Percentiles rank a stretch among this genome's conserved stretches.
Evolutionary conservation across 2,797 vertebrate species (phyloP).

Genomic region (Anguilla megastoma): DNA sequence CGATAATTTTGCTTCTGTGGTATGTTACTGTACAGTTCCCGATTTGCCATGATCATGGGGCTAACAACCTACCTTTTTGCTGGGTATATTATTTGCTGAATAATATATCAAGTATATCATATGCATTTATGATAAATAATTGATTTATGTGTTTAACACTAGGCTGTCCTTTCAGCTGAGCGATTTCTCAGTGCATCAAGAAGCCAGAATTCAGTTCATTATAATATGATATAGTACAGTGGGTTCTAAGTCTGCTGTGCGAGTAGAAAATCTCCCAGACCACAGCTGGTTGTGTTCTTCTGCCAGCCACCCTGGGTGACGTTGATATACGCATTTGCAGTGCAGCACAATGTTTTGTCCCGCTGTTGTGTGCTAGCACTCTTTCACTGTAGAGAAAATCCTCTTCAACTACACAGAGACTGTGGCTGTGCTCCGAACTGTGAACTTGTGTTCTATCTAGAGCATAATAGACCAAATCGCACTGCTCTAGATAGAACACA

Average conservation of each 20-base stretch:
- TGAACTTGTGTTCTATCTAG: too few relatives aligned
- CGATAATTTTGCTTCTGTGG: background rate
- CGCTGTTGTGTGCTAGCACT: background rate
- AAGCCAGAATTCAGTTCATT: background rate
- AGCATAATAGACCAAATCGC: too few relatives aligned
- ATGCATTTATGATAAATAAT: background rate
- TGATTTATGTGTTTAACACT: background rate
- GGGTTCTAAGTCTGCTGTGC: background rate
- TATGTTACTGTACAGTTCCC: background rate
- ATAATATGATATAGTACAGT: background rate
- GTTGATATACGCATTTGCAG: background rate
- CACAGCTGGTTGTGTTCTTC: background rate
- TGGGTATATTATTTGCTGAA: background rate
- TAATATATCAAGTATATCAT: background rate
- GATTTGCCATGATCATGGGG: background rate
- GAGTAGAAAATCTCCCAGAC: background rate
- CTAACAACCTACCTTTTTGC: background rate
- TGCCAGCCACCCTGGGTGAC: background rate
- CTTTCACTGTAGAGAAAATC: background rate
- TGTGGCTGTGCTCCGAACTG: background rate
- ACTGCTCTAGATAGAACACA: too few relatives aligned
- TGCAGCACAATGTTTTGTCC: background rate
- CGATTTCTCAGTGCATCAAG: background rate
- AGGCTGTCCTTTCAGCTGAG: background rate
- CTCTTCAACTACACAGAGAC: background rate